These are phyloP conservation scores for Cinclus mexicanus DNA, from an alignment of 2,113 vertebrate species.

Conservation along the genomic window DNA sequence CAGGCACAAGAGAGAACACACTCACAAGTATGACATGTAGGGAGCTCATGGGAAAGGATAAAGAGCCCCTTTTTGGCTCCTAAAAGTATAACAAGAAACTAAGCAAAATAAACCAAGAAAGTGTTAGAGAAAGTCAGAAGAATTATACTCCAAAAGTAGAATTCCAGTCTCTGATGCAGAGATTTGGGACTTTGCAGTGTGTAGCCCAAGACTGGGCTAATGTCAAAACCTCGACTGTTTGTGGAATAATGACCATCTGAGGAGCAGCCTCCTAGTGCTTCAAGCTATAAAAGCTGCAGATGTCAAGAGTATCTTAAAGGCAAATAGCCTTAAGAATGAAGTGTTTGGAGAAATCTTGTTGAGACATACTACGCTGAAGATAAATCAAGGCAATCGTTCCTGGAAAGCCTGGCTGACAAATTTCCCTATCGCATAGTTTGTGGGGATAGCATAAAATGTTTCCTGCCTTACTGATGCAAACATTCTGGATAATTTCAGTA, in stretches of 20 bases:
- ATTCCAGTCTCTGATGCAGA: background rate
- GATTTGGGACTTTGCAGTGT: background rate
- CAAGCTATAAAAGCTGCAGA: slow-evolving; percentile 56
- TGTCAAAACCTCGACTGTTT: slow-evolving; percentile 10
- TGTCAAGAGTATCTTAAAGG: slow-evolving; percentile 47
- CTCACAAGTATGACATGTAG: background rate
- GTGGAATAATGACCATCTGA: slow-evolving; percentile 36
- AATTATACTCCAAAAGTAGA: background rate
- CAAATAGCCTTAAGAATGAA: slow-evolving; percentile 49
- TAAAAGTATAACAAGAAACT: background rate
- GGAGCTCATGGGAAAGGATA: background rate
- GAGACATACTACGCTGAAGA: slow-evolving; percentile 37
- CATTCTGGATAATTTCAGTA: slow-evolving; percentile 4
- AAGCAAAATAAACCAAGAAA: background rate
- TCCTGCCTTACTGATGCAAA: slow-evolving; percentile 35
- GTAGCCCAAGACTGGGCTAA: background rate
- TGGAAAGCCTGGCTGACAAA: slow-evolving; percentile 62
- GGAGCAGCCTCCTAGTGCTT: slow-evolving; percentile 10
- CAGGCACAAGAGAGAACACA: background rate
- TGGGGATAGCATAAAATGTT: slow-evolving; percentile 38
- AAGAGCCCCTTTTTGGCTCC: background rate
- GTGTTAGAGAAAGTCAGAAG: background rate
- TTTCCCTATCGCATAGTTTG: slow-evolving; percentile 39
- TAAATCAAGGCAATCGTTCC: slow-evolving; percentile 60
- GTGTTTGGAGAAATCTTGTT: slow-evolving; percentile 57